These are phyloP conservation scores for Plagodis dolabraria DNA, from an alignment of 2,888 invertebrate genomes.

Conservation along the genomic window DNA sequence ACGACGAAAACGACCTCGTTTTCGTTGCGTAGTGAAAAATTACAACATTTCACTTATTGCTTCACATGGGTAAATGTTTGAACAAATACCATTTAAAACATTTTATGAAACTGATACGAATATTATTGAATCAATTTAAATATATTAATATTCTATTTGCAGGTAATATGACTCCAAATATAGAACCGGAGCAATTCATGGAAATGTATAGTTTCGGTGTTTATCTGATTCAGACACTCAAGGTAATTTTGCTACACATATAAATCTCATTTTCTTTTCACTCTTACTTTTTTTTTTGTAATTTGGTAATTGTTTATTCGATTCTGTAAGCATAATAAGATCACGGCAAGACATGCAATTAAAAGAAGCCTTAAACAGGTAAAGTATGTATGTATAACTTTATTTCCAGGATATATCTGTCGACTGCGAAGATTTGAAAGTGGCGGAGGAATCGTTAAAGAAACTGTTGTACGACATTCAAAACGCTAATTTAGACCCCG, in stretches of 20 bases:
- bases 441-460: constrained; percentile 56
- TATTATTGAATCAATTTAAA: background rate
- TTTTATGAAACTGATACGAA: background rate
- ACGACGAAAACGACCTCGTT: no score
- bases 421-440: constrained; percentile 57
- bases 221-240: constrained; percentile 76
- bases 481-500: constrained; percentile 46
- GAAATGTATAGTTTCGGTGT: constrained; percentile 81
- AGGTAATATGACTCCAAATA: constrained; percentile 75
- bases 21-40: no score
- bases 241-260: constrained; percentile 45
- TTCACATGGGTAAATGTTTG: no score
- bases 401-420: constrained; percentile 7
- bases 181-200: constrained; percentile 77
- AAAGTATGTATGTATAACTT: no score
- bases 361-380: no score
- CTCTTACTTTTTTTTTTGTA: no score
- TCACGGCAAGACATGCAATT: no score
- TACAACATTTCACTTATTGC: no score
- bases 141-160: constrained; percentile 52
- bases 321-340: no score
- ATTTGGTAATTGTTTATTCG: no score
- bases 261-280: no score
- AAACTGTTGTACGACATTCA: constrained; percentile 62
- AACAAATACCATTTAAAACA: no score